Evolutionary conservation across 2,113 vertebrate species (phyloP).

Genomic region (Onychostoma macrolepis): DNA sequence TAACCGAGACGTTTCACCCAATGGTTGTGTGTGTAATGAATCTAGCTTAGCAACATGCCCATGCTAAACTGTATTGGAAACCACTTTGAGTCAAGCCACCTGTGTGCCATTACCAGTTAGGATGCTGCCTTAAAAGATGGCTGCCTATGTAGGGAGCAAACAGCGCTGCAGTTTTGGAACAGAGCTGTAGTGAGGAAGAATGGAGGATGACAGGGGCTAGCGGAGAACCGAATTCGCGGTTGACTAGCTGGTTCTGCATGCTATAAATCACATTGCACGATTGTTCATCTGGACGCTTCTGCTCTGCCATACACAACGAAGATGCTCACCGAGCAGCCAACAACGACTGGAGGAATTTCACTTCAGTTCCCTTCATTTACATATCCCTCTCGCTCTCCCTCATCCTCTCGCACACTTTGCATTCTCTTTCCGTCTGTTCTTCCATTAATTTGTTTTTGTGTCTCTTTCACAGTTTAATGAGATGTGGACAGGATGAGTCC

Average conservation of each 20-base stretch:
- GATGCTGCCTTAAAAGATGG: background rate
- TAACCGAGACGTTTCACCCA: too few species aligned
- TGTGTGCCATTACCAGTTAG: background rate
- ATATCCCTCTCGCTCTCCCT: background rate
- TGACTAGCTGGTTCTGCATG: conserved; percentile 64
- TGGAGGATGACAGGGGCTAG: conserved; percentile 59
- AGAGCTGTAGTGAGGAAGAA: conserved; percentile 58
- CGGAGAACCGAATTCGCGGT: conserved; percentile 59
- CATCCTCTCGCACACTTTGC: conserved; percentile 2
- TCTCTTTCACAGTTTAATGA: conserved; percentile 22
- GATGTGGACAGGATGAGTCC: conserved; percentile 27
- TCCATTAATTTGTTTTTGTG: conserved; percentile 10
- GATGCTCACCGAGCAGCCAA: conserved; percentile 13
- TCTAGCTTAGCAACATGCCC: background rate
- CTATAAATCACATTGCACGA: conserved; percentile 76
- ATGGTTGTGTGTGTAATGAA: background rate
- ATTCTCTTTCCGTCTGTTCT: conserved; percentile 24
- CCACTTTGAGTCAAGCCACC: background rate
- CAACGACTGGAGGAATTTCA: background rate
- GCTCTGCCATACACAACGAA: background rate
- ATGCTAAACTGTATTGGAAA: background rate
- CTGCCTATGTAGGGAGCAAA: background rate
- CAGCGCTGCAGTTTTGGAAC: background rate
- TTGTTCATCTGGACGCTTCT: conserved; percentile 63
- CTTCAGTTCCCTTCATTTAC: conserved; percentile 19